phyloP scores from a whole-genome alignment of 2,888 invertebrate species.

The Phoenoteleia sp. region DNA sequence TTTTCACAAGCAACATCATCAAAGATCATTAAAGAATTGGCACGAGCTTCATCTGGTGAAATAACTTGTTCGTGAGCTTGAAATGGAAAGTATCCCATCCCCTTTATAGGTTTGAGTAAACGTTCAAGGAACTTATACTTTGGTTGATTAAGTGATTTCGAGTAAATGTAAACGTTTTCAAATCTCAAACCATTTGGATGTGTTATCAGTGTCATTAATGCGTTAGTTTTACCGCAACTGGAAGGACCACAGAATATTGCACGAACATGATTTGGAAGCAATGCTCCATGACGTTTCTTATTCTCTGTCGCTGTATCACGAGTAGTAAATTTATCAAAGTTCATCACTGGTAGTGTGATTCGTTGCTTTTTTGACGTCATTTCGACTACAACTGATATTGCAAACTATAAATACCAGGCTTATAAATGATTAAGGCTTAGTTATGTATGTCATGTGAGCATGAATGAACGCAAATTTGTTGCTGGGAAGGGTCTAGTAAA shows the following conservation, averaged over 20 bases:
- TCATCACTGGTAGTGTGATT: slow-evolving; percentile 32
- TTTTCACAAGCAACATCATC: slow-evolving; percentile 80
- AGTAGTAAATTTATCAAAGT: slow-evolving; percentile 44
- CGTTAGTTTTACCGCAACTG: slow-evolving; percentile 83
- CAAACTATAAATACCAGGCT: background rate
- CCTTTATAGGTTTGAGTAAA: slow-evolving; percentile 69
- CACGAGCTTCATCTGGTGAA: slow-evolving; percentile 1
- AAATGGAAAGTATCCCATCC: slow-evolving; percentile 24
- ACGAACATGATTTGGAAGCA: slow-evolving; percentile 67
- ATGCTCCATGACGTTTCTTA: slow-evolving; percentile 58
- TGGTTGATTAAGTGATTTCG: slow-evolving; percentile 70
- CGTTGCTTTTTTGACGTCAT: slow-evolving; percentile 36
- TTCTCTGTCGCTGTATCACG: background rate
- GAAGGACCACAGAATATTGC: slow-evolving; percentile 81
- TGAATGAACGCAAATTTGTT: background rate
- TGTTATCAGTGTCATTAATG: slow-evolving; percentile 79
- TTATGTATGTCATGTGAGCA: background rate
- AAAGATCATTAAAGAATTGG: slow-evolving; percentile 54
- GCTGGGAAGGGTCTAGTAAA: slow-evolving; percentile 49
- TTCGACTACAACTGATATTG: background rate
- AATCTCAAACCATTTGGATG: slow-evolving; percentile 82
- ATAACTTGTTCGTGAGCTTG: slow-evolving; percentile 30
- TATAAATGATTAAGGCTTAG: background rate
- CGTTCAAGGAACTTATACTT: slow-evolving; percentile 69
- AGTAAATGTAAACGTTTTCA: slow-evolving; percentile 83